Conservation (phyloP, 30 jellyfish, hydroid and myxozoan genomes). For the Turritopsis rubra region DNA sequence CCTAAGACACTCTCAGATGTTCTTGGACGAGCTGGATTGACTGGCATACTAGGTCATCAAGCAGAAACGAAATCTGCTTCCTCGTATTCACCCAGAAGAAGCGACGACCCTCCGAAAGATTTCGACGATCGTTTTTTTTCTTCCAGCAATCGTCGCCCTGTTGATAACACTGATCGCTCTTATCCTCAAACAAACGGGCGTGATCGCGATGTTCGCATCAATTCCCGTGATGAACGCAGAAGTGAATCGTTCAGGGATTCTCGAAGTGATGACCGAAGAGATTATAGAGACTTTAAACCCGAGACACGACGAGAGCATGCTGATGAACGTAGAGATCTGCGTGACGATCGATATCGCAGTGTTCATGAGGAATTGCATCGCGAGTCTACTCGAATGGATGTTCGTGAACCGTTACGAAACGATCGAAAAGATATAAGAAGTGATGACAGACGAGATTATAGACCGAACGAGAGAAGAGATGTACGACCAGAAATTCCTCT, state of each 20-base stretch:
- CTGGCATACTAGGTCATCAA: conserved; percentile 87
- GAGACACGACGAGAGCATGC: neutral
- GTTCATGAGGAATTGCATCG: neutral
- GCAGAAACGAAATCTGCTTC: conserved; percentile 25
- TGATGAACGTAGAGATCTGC: neutral
- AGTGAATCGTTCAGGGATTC: conserved; percentile 7
- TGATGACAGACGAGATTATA: neutral
- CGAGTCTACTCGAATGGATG: neutral
- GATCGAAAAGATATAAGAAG: neutral
- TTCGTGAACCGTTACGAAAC: neutral
- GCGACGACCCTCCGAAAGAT: neutral
- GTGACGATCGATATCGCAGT: neutral
- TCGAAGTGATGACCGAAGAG: conserved; percentile 25
- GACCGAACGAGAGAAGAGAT: neutral
- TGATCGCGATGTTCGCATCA: conserved; percentile 8
- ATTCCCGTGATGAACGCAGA: conserved; percentile 3
- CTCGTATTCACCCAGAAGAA: neutral
- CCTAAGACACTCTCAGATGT: conserved; percentile 87
- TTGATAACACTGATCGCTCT: neutral
- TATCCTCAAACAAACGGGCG: neutral
- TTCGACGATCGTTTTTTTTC: conserved; percentile 1
- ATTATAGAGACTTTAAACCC: neutral
- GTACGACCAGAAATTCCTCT: neutral
- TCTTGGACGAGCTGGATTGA: conserved; percentile 92
- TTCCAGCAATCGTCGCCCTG: neutral